phyloP scores from a whole-genome alignment of 2,888 invertebrate genomes.

The Leptarthrus brevirostris region DNA sequence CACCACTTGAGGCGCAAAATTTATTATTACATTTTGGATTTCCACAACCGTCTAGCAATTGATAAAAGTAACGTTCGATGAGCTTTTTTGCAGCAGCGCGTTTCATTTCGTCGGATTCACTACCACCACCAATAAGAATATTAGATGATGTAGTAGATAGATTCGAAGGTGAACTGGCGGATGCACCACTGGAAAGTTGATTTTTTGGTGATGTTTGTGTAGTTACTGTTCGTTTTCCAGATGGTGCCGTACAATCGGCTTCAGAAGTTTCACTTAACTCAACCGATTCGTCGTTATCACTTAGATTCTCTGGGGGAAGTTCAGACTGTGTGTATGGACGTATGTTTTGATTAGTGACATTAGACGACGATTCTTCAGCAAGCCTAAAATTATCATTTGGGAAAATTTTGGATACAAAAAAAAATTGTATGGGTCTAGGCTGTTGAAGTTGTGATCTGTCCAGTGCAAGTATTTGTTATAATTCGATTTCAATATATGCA shows the following conservation, averaged over 20 bases:
- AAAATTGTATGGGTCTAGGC: conserved; percentile 6
- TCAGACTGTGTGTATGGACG: conserved; percentile 35
- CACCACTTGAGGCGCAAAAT: conserved; percentile 90
- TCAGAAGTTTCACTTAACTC: neutral
- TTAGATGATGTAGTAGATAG: conserved; percentile 35
- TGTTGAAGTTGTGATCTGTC: conserved; percentile 23
- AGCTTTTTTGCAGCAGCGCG: conserved; percentile 83
- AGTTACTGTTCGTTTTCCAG: conserved; percentile 34
- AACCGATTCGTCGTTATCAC: conserved; percentile 3
- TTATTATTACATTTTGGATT: conserved; percentile 87
- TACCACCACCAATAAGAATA: conserved; percentile 25
- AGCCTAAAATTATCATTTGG: conserved; percentile 47
- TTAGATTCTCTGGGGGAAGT: conserved; percentile 32
- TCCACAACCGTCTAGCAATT: conserved; percentile 92
- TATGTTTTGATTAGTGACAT: conserved; percentile 30
- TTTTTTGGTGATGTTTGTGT: conserved; percentile 54
- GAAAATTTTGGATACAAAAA: conserved; percentile 25
- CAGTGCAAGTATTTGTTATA: conserved; percentile 2
- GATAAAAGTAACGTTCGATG: conserved; percentile 93
- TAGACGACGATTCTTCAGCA: conserved; percentile 57
- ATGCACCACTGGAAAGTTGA: conserved; percentile 51
- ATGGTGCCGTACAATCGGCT: neutral
- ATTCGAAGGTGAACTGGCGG: conserved; percentile 18
- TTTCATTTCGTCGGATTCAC: conserved; percentile 76
- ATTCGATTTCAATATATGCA: neutral